A percentile compares a stretch with the other conserved stretches of the same genome.
Conservation (phyloP, 1,140 invertebrate species). For the Copidosoma floridanum region DNA sequence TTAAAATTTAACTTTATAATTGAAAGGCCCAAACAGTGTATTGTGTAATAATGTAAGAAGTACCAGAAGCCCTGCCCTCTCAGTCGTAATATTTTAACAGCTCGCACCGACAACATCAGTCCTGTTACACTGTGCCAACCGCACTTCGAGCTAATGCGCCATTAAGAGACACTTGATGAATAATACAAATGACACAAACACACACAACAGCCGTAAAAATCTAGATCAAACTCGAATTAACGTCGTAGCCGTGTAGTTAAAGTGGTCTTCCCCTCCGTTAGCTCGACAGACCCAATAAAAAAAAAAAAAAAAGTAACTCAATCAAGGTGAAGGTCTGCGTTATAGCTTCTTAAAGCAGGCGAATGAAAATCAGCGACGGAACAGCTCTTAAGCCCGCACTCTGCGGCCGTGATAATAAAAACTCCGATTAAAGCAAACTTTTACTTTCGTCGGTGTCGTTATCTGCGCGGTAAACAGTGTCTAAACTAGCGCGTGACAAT, state of each 20-base stretch:
- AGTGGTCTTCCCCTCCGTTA: slow-evolving; percentile 1
- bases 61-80: no score
- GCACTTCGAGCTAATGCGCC: neutral
- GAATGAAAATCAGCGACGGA: slow-evolving; percentile 23
- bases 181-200: slow-evolving; percentile 16
- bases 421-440: slow-evolving; percentile 10
- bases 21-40: slow-evolving; percentile 11
- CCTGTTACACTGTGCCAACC: neutral
- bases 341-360: slow-evolving; percentile 19
- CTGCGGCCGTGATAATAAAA: slow-evolving; percentile 16
- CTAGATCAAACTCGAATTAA: slow-evolving; percentile 10
- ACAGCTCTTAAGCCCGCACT: neutral
- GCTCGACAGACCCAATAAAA: slow-evolving; percentile 11
- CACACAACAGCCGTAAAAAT: no score
- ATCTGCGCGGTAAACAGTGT: slow-evolving; percentile 1
- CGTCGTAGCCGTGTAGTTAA: neutral
- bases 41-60: no score
- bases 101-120: slow-evolving; percentile 7
- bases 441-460: slow-evolving; percentile 23
- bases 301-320: slow-evolving; percentile 27
- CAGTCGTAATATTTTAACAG: slow-evolving; percentile 24
- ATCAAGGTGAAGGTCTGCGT: slow-evolving; percentile 14
- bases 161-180: slow-evolving; percentile 20
- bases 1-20: slow-evolving; percentile 27
- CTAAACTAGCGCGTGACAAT: neutral